Evolutionary conservation across 2,888 invertebrate genomes (phyloP), one percentile per base, ranked within the genome.

Genomic region (Hypomecis atomaria): DNA sequence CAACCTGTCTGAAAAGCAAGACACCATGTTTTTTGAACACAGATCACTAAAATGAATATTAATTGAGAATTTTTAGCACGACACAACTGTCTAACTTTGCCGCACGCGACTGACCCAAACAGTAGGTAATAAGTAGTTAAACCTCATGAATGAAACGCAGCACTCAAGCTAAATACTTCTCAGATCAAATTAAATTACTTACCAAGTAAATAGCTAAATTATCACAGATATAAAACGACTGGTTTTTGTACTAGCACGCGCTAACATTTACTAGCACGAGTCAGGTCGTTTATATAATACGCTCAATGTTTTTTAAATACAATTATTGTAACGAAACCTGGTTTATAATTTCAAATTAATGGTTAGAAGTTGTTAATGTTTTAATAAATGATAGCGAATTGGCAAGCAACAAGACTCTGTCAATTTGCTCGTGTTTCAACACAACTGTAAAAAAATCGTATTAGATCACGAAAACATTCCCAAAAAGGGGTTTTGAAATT

Each of bases 201-300:
- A 69, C 61, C 60, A 65, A 47, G 48, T 62, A 69, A 57, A 66
- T 70, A 54, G 57, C 45, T 62, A 53, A 63, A 67, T 66, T 65
- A 65, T 49, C 48, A 53, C 43, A 48, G 59, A 49, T 38, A 61
- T 55, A 36, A 59, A 59, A 53, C 50, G 37, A 59, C 71, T 10
- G 66, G 63, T 71, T 71, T 71, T 71, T 71, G 50, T 42, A 36
- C 4, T 7, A 62, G 67, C 71, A 65, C 71, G 70, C 53, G 69
- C 69, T 48, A 40, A 37, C 37, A 49, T 56, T 56, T 38, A 60
- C 55, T 50, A 59, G 56, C 64, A 62, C 67, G 64, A 62, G 69
- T 33, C 49, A 42, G 58, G 59, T 49, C 3, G 44, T 49, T 37
- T 52, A 40, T 45, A 45, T 49, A 62, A 62, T 60, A 59, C 56